Evolutionary conservation across 2,113 vertebrate species (phyloP).

Genomic region (Xiphorhynchus elegans): DNA sequence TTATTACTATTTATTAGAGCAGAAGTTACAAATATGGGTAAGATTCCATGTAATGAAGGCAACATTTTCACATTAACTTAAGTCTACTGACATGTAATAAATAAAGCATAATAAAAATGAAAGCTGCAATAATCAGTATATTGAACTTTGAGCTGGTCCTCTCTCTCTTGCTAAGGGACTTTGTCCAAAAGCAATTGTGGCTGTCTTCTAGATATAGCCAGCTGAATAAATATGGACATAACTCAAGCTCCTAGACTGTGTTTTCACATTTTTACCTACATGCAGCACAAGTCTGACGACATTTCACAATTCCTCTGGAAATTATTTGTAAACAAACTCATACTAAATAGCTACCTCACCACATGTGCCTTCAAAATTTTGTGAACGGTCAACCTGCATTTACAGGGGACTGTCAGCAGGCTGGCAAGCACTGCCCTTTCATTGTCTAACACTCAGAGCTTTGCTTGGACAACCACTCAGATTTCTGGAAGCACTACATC

Average conservation of each 20-base stretch:
- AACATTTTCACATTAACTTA: constrained; percentile 25
- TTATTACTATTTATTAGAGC: constrained; percentile 47
- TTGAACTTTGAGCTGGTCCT: neutral
- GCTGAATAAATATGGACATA: neutral
- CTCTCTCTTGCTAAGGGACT: neutral
- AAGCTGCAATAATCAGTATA: neutral
- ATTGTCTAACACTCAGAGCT: neutral
- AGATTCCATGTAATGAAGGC: neutral
- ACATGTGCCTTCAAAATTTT: neutral
- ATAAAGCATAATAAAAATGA: constrained; percentile 47
- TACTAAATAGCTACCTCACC: neutral
- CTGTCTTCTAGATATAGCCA: neutral
- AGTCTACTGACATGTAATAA: constrained; percentile 40
- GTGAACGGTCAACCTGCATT: neutral
- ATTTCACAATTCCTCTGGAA: constrained; percentile 20
- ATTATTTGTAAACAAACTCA: constrained; percentile 3
- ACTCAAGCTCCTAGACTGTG: neutral
- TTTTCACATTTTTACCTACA: constrained; percentile 39
- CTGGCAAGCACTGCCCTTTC: neutral
- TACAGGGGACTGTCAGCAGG: neutral
- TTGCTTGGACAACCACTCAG: neutral
- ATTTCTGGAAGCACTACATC: constrained; percentile 25
- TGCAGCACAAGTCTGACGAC: constrained; percentile 21
- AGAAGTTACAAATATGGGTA: constrained; percentile 37
- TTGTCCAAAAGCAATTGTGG: neutral